Evolutionary conservation across 2,888 invertebrate species (phyloP), one percentile per base, ranked within the genome.

Genomic region (Helicoverpa assulta): DNA sequence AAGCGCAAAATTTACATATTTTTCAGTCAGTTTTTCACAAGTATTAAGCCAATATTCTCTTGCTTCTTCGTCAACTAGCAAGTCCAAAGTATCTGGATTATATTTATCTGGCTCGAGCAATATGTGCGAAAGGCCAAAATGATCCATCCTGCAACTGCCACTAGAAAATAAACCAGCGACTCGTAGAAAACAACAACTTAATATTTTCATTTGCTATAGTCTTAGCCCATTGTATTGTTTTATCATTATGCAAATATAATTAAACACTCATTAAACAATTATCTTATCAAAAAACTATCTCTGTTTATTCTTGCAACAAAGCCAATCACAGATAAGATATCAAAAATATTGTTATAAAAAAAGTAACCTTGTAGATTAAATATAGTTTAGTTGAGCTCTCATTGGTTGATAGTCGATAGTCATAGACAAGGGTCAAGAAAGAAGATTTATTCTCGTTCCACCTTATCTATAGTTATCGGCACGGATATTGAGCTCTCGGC

Each of bases 1-100:
- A 60, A 98, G 96, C 1, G 99, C 99, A 91, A 98, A 97, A 78
- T 96, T 96, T 29, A 98, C 97, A 94, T 98, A 98, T 95, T 98
- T 98, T 81, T 97, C 97, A 18, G 98, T 97, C 84, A 98, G 97
- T 80, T 97, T 97, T 90, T 98, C 98, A 89, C 99, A 98, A 91
- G 99, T 99, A 76, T 97, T 96, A 57, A 99, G 96, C 99, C 99
- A 99, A 93, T 99, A 99, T 81, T 96, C 97, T 90, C 98, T 97
- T 16, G 99, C 99, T 89, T 98, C 98, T 79, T 96, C 96, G 91
- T 99, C 99, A 85, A 97, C 96, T 73, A 98, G 97, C 69, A 99
- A 96, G 94, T 99, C 99, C 79, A 99, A 97, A 40, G 99, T 98
- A 92, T 99, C 99, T 1, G 99, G 99, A 90, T 97, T 97, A 95